These are phyloP conservation scores for Drosophila insularis DNA, from an alignment of 1,140 invertebrate species.

Conservation along the genomic window DNA sequence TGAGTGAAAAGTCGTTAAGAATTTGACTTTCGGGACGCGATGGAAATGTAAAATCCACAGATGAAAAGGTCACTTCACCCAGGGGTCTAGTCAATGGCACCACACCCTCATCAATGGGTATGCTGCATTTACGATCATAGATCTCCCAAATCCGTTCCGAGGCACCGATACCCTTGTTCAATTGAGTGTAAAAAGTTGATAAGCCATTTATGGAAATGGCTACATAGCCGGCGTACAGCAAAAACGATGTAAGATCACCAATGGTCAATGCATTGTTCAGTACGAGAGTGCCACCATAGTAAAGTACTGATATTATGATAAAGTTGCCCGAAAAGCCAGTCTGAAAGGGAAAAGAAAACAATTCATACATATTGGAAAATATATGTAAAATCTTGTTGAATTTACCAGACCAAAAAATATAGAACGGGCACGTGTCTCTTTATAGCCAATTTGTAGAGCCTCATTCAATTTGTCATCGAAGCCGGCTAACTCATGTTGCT, in stretches of 20 bases:
- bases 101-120: slow-evolving; percentile 86
- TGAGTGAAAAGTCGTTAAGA: slow-evolving; percentile 88
- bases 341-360: slow-evolving; percentile 83
- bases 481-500: slow-evolving; percentile 88
- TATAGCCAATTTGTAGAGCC: slow-evolving; percentile 91
- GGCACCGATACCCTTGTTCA: slow-evolving; percentile 96
- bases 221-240: slow-evolving; percentile 96
- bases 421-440: slow-evolving; percentile 93
- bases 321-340: slow-evolving; percentile 96
- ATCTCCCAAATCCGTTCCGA: slow-evolving; percentile 94
- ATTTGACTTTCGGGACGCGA: slow-evolving; percentile 86
- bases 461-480: slow-evolving; percentile 89
- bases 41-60: slow-evolving; percentile 90
- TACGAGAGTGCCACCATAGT: slow-evolving; percentile 96
- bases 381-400: background rate
- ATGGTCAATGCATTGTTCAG: slow-evolving; percentile 91
- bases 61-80: slow-evolving; percentile 86
- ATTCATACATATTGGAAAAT: background rate
- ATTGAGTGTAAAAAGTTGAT: slow-evolving; percentile 94
- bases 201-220: slow-evolving; percentile 94
- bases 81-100: slow-evolving; percentile 71
- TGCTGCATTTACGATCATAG: slow-evolving; percentile 90
- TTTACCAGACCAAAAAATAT: slow-evolving; percentile 94
- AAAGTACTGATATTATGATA: slow-evolving; percentile 95
- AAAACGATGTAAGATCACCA: slow-evolving; percentile 94